Base-by-base conservation (phyloP, 2,888 invertebrate genomes). In the Drosophila lacicola region DNA sequence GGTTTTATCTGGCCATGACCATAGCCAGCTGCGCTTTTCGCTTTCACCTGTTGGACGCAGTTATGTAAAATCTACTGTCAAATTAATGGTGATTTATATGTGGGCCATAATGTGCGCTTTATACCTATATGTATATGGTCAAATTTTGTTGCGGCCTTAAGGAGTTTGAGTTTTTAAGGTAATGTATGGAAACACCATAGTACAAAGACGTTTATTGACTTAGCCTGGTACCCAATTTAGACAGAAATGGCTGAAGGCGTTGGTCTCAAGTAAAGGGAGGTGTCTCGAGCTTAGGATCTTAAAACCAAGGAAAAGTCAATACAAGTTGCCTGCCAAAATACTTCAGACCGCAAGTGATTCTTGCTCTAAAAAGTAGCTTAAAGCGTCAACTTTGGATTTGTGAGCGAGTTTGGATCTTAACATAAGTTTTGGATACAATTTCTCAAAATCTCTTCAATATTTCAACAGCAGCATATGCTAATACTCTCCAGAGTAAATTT, bases 81-180 rank as follows among this genome's bases (percentile, higher is more conserved):
- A 89, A 89, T 85, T 89, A 88, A 89, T 88, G 80, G 83, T 85
- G 89, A 89, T 85, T 85, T 85, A 89, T 85, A 79, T 80, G 54
- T 80, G 77, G 77, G 57, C 78, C 61, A 72, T 78, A 82, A 89
- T 84, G 76, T 83, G 68, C 69, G 71, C 78, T 70, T 70, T 67
- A 63, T 34, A 21, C 34, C 14, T 10, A 21, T 21, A 25, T 49
- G 17, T n/a, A 34, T 69, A 67, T 74, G 74, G 64, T 47, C 47
- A 67, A 68, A 68, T 54, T 41, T 66, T 29, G 41, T 14, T 45
- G 25, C 51, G 14, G 68, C 34, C 50, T 34, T 19, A 36, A 57
- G 54, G 13, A 14, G 9, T 49, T 42, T 33, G 3, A 57, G 42
- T 45, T 57, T 39, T 33, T 33, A 13, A 60, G 42, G 14, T 11